Conservation (phyloP, 1,140 invertebrate genomes). For the Apocrypta bakeri region DNA sequence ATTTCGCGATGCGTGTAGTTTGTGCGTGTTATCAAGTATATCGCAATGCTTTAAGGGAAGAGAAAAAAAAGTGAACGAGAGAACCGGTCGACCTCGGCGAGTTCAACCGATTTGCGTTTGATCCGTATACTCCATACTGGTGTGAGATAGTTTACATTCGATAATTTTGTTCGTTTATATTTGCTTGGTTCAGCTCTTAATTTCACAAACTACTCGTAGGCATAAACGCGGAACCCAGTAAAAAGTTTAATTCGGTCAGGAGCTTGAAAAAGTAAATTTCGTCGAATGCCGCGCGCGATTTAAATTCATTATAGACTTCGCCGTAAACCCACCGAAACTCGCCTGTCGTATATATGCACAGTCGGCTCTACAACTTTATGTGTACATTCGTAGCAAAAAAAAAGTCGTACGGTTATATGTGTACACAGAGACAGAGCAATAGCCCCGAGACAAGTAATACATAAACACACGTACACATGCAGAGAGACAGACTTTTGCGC, state of each 20-base stretch:
- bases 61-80: neutral
- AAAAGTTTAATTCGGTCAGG: neutral
- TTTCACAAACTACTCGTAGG: neutral
- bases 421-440: neutral
- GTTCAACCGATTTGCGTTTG: neutral
- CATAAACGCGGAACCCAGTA: neutral
- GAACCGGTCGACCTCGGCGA: constrained; percentile 49
- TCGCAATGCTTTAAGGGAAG: constrained; percentile 26
- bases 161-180: neutral
- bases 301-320: no score
- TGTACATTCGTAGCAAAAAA: neutral
- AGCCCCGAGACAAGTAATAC: neutral
- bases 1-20: constrained; percentile 18
- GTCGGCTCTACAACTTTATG: neutral
- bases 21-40: neutral
- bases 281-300: no score
- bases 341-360: no score
- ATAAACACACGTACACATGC: neutral
- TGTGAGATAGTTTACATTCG: neutral
- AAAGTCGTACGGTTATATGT: neutral
- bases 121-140: neutral
- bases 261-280: neutral
- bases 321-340: no score
- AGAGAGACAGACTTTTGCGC: neutral
- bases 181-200: neutral